These are phyloP conservation scores for Monopterus albus DNA, from an alignment of 2,113 vertebrate species.

Conservation along the genomic window DNA sequence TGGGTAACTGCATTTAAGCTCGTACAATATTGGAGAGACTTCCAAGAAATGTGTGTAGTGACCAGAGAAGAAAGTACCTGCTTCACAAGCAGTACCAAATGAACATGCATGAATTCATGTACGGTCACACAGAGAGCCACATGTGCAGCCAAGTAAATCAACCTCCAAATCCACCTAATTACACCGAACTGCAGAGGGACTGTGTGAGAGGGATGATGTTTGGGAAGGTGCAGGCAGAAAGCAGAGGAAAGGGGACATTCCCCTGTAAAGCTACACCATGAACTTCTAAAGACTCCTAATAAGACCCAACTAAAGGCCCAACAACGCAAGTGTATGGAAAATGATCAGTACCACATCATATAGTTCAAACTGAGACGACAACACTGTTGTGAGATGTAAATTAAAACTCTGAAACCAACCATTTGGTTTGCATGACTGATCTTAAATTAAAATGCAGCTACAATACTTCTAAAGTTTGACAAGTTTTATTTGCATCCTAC, in stretches of 20 bases:
- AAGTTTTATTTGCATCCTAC: constrained; percentile 46
- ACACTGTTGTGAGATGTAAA: constrained; percentile 16
- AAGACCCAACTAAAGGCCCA: constrained; percentile 66
- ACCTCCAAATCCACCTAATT: constrained; percentile 51
- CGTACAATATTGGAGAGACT: constrained; percentile 54
- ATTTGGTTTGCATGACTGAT: constrained; percentile 4
- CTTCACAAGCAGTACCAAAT: constrained; percentile 42
- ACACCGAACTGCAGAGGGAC: constrained; percentile 37
- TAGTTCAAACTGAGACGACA: constrained; percentile 18
- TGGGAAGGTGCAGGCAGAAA: no score
- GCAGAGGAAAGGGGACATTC: constrained; percentile 73
- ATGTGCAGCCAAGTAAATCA: constrained; percentile 22
- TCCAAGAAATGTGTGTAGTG: constrained; percentile 69
- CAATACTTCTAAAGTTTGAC: constrained; percentile 48
- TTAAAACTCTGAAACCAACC: constrained; percentile 10
- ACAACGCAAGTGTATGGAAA: constrained; percentile 60
- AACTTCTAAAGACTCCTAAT: constrained; percentile 76
- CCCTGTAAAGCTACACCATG: constrained; percentile 70
- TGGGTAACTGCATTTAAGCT: constrained; percentile 64
- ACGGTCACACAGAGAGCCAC: not conserved
- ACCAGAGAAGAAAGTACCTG: constrained; percentile 29
- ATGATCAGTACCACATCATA: constrained; percentile 63
- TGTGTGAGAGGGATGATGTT: no score
- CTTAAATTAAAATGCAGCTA: constrained; percentile 53
- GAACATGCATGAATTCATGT: constrained; percentile 29